Percentiles rank a stretch among this genome's conserved stretches.
Evolutionary conservation across 2,888 invertebrate genomes (phyloP).

Genomic region (Galerucella nymphaeae): DNA sequence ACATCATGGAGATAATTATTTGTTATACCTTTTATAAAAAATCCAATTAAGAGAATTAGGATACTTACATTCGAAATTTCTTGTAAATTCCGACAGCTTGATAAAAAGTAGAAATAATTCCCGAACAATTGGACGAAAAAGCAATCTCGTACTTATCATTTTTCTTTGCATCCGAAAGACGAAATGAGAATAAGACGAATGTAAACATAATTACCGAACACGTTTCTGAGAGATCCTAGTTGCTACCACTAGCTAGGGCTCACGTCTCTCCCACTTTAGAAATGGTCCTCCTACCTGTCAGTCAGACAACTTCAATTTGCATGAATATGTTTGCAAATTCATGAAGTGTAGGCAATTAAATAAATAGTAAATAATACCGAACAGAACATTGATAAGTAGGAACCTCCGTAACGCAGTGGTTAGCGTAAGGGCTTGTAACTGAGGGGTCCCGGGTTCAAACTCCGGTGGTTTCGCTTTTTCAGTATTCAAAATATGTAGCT

Average conservation of each 20-base stretch:
- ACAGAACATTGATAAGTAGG: no score
- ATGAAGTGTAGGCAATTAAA: no score
- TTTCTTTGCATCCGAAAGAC: neutral
- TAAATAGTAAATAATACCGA: no score
- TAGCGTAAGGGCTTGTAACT: no score
- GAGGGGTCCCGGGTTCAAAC: no score
- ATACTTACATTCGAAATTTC: neutral
- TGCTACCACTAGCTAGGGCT: neutral
- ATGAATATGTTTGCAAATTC: constrained; percentile 12
- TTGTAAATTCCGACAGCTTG: neutral
- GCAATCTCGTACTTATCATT: neutral
- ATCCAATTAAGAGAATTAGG: no score
- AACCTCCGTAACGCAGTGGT: no score
- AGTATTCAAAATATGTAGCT: no score
- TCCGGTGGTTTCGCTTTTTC: no score
- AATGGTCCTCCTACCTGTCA: constrained; percentile 10
- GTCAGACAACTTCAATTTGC: constrained; percentile 13
- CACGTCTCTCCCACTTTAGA: neutral
- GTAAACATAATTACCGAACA: constrained; percentile 30
- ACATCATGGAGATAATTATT: no score
- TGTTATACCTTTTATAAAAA: no score
- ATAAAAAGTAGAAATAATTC: neutral
- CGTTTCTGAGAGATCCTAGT: constrained; percentile 7
- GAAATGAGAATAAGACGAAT: constrained; percentile 19
- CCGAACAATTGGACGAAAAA: neutral